Conservation (phyloP, 64 coral and sea anemone genomes). For the Trachythela sp. region DNA sequence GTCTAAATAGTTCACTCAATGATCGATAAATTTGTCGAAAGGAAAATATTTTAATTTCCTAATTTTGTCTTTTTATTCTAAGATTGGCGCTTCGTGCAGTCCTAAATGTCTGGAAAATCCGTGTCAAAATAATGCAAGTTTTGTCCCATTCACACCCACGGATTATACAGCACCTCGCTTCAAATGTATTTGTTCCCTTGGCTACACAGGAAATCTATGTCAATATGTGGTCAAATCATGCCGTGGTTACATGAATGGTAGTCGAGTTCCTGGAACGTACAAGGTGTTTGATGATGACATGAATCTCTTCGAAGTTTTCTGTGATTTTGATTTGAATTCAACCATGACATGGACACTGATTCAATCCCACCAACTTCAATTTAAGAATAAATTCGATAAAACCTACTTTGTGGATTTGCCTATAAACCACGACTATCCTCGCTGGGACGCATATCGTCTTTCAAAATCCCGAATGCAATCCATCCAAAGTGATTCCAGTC, state of each 20-base stretch:
- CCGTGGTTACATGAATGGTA: not conserved
- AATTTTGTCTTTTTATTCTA: too few species aligned
- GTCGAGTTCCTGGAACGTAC: conserved; percentile 17
- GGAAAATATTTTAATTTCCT: too few species aligned
- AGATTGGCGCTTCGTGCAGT: too few species aligned
- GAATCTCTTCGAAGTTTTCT: conserved; percentile 23
- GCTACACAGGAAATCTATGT: conserved; percentile 14
- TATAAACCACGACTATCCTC: not conserved
- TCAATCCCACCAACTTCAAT: not conserved
- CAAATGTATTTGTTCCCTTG: not conserved
- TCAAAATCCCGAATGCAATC: conserved; percentile 21
- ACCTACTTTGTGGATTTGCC: not conserved
- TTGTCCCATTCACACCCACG: too few species aligned
- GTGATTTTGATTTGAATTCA: conserved; percentile 5
- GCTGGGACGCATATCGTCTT: conserved; percentile 29
- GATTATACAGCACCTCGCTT: too few species aligned
- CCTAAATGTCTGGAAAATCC: too few species aligned
- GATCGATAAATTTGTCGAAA: too few species aligned
- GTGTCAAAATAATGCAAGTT: too few species aligned
- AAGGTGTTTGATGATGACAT: not conserved
- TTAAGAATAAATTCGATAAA: not conserved
- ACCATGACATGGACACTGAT: conserved; percentile 1
- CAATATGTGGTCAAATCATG: not conserved
- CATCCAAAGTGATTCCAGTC: not conserved
- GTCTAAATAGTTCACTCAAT: too few species aligned